These are phyloP conservation scores for Heterodera filipjevi DNA, from an alignment of 2,888 invertebrate genomes.

Conservation along the genomic window DNA sequence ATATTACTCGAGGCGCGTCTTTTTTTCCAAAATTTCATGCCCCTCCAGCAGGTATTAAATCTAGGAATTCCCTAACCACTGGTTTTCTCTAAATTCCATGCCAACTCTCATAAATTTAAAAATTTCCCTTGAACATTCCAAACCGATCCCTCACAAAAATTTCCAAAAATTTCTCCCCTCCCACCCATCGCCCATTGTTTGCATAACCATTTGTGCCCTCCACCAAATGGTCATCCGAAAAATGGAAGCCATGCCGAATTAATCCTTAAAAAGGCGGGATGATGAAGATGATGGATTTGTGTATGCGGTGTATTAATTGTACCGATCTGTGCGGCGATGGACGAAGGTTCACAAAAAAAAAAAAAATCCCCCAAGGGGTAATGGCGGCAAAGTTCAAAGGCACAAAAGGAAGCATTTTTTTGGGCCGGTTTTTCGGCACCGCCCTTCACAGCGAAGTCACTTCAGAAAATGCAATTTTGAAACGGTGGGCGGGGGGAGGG, in stretches of 20 bases:
- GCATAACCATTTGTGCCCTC: neutral
- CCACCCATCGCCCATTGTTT: neutral
- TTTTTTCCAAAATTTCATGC: too few species aligned
- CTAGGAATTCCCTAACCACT: too few species aligned
- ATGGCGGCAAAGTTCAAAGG: neutral
- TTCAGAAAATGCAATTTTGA: neutral
- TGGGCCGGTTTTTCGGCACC: neutral
- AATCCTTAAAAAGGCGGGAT: neutral
- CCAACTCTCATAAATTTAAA: too few species aligned
- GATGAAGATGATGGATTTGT: neutral
- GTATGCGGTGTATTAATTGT: neutral
- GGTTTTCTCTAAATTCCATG: too few species aligned
- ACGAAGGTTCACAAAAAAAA: neutral
- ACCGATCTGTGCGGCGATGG: neutral
- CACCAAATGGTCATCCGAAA: neutral
- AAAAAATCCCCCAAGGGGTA: neutral
- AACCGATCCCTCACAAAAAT: neutral
- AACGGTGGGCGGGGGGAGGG: neutral
- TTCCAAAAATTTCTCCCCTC: neutral
- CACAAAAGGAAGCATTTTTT: neutral
- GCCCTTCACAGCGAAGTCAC: neutral
- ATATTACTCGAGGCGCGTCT: too few species aligned
- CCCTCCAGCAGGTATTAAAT: too few species aligned
- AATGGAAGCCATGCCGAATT: neutral
- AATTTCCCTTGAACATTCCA: neutral